Conservation (phyloP, 2,888 invertebrate genomes). For the Epinotia brunnichana region DNA sequence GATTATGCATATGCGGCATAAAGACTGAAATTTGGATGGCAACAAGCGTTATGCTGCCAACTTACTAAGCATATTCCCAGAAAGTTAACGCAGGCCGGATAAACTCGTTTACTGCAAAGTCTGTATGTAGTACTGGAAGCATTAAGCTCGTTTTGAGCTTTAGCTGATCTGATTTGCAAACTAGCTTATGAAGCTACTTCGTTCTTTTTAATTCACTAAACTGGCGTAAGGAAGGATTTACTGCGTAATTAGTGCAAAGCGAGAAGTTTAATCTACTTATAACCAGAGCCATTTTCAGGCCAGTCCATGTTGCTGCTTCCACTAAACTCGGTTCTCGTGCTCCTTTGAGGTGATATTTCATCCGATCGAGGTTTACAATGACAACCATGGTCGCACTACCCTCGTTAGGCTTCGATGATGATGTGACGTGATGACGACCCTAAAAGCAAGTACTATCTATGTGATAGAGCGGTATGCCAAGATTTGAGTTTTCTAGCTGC, state of each 20-base stretch:
- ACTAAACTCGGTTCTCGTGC: no score
- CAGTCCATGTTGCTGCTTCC: no score
- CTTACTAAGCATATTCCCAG: conserved; percentile 25
- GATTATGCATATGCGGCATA: background rate
- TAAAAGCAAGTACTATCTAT: no score
- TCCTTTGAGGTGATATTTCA: no score
- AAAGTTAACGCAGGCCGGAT: conserved; percentile 9
- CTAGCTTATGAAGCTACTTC: conserved; percentile 17
- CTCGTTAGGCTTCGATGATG: no score
- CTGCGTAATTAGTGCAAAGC: background rate
- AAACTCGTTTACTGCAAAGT: conserved; percentile 32
- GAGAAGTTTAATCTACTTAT: background rate
- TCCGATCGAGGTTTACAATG: no score
- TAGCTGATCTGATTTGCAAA: conserved; percentile 19
- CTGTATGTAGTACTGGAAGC: conserved; percentile 3
- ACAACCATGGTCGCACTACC: no score
- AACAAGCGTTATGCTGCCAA: conserved; percentile 21
- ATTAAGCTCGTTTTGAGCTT: conserved; percentile 18
- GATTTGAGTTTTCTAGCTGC: no score
- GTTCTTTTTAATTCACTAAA: background rate
- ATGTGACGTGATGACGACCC: no score
- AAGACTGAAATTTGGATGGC: conserved; percentile 12
- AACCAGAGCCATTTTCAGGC: no score
- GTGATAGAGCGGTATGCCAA: no score
- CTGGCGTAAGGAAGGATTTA: background rate